Conservation (phyloP, 2,113 vertebrate genomes). For the Syngnathus floridae region DNA sequence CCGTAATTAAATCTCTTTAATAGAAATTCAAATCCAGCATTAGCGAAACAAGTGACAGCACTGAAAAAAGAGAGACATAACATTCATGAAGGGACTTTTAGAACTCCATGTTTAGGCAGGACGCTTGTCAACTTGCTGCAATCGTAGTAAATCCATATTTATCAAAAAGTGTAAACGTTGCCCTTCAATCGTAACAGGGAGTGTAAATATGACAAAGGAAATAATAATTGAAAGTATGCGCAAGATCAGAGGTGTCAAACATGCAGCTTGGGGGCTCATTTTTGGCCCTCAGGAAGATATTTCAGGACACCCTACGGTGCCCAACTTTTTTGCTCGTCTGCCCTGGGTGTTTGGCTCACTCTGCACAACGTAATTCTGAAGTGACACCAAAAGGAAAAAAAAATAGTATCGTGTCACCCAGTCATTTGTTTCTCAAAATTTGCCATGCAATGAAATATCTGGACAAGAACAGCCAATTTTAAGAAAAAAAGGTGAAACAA, state of each 20-base stretch:
- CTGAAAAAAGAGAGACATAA: conserved; percentile 13
- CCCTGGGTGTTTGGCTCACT: too few species aligned
- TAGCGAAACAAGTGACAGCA: conserved; percentile 40
- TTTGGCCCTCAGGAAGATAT: too few species aligned
- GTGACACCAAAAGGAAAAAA: too few species aligned
- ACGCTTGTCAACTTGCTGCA: conserved; percentile 11
- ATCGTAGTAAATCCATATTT: neutral
- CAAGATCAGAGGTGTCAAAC: too few species aligned
- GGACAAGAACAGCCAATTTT: too few species aligned
- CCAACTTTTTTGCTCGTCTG: conserved; percentile 1
- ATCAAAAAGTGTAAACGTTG: neutral
- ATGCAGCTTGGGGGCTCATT: too few species aligned
- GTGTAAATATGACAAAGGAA: neutral
- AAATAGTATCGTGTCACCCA: too few species aligned
- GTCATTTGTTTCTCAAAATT: too few species aligned
- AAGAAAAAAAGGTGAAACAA: too few species aligned
- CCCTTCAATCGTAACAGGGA: neutral
- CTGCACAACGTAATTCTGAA: too few species aligned
- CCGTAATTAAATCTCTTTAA: conserved; percentile 64
- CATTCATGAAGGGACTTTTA: conserved; percentile 14
- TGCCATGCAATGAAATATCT: too few species aligned
- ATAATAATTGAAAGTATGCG: neutral
- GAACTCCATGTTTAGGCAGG: conserved; percentile 1
- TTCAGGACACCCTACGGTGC: too few species aligned
- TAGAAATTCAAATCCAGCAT: conserved; percentile 65